These are phyloP conservation scores for Grallaria varia DNA, from an alignment of 2,113 vertebrate genomes.

Conservation along the genomic window DNA sequence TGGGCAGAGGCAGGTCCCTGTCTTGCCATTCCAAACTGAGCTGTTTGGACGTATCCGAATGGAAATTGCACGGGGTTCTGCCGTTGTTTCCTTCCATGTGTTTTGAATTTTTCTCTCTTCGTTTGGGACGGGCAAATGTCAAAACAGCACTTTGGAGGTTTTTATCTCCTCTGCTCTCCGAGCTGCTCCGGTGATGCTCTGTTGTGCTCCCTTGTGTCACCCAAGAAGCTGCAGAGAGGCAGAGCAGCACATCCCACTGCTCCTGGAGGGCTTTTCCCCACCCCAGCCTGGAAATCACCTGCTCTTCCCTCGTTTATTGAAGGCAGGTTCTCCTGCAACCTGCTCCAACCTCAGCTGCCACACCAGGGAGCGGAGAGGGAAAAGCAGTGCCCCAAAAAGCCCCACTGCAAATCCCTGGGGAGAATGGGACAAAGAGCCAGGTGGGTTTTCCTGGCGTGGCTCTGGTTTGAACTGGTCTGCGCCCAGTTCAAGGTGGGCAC, in stretches of 20 bases:
- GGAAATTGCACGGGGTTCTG: background rate
- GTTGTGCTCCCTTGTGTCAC: background rate
- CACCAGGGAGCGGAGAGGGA: background rate
- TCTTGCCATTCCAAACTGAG: background rate
- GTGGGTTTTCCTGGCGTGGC: accelerated
- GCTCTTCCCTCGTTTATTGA: background rate
- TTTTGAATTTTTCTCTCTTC: background rate
- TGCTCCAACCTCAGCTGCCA: background rate
- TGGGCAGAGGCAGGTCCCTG: background rate
- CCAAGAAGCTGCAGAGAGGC: background rate
- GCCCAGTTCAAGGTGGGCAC: background rate
- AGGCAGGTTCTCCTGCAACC: background rate
- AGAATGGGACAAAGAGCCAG: background rate
- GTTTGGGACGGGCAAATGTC: background rate
- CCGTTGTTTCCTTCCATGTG: accelerated
- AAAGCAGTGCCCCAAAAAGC: accelerated
- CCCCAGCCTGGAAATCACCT: background rate
- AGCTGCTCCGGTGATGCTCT: accelerated
- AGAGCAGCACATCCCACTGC: background rate
- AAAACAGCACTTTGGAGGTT: background rate
- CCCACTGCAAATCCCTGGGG: background rate
- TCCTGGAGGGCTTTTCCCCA: background rate
- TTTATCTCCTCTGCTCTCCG: background rate
- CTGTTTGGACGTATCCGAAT: background rate
- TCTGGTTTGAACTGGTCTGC: background rate